Conservation (phyloP, 2,797 vertebrate species). For the Urosaurus nigricauda region DNA sequence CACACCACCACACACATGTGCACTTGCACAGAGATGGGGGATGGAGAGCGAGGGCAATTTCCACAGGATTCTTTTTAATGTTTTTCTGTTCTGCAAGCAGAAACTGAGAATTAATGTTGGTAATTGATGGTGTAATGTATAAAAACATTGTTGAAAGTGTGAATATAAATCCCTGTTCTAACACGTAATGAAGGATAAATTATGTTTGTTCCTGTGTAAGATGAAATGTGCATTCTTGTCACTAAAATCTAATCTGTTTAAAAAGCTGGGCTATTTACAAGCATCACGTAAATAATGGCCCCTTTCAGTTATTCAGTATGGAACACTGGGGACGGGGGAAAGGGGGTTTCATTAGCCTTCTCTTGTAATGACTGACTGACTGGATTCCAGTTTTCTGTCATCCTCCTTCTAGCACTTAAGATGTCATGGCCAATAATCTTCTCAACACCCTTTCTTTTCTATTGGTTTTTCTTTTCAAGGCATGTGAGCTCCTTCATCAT, state of each 20-base stretch:
- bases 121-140: slow-evolving; percentile 37
- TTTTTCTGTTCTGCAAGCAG: slow-evolving; percentile 5
- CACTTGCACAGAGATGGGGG: not conserved
- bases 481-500: not conserved
- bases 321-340: not conserved
- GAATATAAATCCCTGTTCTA: slow-evolving; percentile 42
- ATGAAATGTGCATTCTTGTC: slow-evolving; percentile 34
- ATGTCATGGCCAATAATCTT: not conserved
- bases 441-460: not conserved
- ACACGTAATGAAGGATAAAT: slow-evolving; percentile 28
- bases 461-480: not conserved
- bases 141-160: slow-evolving; percentile 40
- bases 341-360: slow-evolving; percentile 1
- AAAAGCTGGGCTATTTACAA: slow-evolving; percentile 17
- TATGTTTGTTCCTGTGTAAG: slow-evolving; percentile 31
- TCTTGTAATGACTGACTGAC: not conserved
- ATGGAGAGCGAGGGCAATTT: not conserved
- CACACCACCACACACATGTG: not conserved
- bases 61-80: slow-evolving; percentile 16
- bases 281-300: not conserved
- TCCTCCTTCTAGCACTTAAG: slow-evolving; percentile 4
- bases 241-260: slow-evolving; percentile 36
- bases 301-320: not conserved
- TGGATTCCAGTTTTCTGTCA: not conserved
- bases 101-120: slow-evolving; percentile 45